phyloP scores from a whole-genome alignment of 1,140 invertebrate genomes.

The Microplitis demolitor region DNA sequence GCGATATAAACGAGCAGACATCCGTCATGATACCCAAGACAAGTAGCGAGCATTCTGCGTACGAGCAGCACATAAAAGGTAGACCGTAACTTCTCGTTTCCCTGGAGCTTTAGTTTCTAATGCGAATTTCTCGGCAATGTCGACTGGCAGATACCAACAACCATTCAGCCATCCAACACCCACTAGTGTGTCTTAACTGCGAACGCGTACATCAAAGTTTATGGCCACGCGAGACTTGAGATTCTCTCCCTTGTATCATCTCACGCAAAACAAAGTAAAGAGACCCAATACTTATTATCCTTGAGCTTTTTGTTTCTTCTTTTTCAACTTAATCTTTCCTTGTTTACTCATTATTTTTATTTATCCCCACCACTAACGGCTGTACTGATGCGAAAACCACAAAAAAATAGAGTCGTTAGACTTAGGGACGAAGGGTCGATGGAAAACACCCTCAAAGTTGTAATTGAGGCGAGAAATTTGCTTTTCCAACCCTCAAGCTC shows the following conservation, averaged over 20 bases:
- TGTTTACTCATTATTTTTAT: no score
- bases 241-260: constrained; percentile 3
- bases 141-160: constrained; percentile 16
- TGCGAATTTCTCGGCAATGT: constrained; percentile 40
- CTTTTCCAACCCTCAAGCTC: neutral
- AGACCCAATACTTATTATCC: constrained; percentile 38
- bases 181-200: constrained; percentile 23
- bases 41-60: constrained; percentile 34
- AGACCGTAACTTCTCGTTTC: constrained; percentile 53
- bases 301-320: no score
- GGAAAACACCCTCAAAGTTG: neutral
- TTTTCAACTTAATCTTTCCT: no score
- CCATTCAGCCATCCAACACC: no score
- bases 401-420: neutral
- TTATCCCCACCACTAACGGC: no score
- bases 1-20: constrained; percentile 38
- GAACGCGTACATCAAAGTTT: constrained; percentile 55
- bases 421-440: neutral
- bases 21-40: constrained; percentile 53
- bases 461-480: constrained; percentile 11
- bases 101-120: constrained; percentile 50
- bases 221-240: constrained; percentile 30
- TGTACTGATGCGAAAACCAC: neutral
- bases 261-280: constrained; percentile 3
- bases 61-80: constrained; percentile 39